Base-by-base conservation (phyloP, 1,140 invertebrate species). In the Drosophila pseudoobscura region DNA sequence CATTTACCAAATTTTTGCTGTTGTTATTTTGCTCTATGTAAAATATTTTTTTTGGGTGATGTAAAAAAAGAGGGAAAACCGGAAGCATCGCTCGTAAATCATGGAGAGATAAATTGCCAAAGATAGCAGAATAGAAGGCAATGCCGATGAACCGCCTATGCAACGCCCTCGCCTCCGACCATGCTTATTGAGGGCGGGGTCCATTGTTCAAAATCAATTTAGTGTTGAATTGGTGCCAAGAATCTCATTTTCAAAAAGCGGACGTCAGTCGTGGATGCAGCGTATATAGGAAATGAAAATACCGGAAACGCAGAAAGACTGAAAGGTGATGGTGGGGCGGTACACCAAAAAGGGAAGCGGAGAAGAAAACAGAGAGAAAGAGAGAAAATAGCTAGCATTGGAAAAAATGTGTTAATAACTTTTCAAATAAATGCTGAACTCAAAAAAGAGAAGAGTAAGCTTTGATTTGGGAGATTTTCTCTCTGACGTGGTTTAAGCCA, bases 171-270 rank as follows among this genome's bases (percentile, higher is more conserved):
- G 20, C 51, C 52, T 20, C 13, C 59, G 31, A 31, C 8, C 8
- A 29, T 57, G 50, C 17, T 52, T 44, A 44, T 9, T 31, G 7
- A 7, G 35, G 35, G 35, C 11, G 11, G 11, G 35, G 50, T 62
- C 57, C 71, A 78, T 85, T 85, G 80, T 82, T 75, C 78, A 65
- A 82, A 85, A 82, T 85, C 80, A 82, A 85, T 85, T 85, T 76
- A 82, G 72, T 76, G 78, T 85, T 85, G 78, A 85, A 82, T 76
- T 85, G 75, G 71, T 85, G 80, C 80, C 78, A 85, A 85, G 58
- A 85, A 75, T 75, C 65, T 71, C 56, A 75, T 75, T 75, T 75
- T 78, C 72, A 60, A 72, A 78, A 54, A 41, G 44, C 58, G 61
- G 55, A 22, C 47, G 46, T 43, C 57, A 39, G 31, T 58, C 29